Conservation (phyloP, 1,140 invertebrate species). For the Thalassaphorura encarpata region DNA sequence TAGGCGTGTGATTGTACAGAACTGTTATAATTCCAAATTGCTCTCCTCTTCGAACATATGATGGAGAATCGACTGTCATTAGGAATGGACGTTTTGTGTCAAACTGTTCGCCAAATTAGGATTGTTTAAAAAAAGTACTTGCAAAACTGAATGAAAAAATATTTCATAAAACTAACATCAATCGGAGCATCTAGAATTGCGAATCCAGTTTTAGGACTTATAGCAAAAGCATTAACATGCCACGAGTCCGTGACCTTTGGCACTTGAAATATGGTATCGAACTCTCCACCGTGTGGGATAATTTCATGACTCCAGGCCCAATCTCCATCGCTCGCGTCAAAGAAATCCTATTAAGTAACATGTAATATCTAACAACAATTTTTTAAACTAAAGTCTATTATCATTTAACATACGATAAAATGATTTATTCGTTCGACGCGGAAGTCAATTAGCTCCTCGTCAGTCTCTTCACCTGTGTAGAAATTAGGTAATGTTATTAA, state of each 20-base stretch:
- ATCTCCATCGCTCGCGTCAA: conserved; percentile 39
- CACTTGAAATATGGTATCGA: conserved; percentile 37
- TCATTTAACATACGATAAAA: conserved; percentile 19
- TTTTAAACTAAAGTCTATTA: not conserved
- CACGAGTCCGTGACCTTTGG: conserved; percentile 40
- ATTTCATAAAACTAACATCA: conserved; percentile 33
- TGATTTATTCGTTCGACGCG: conserved; percentile 26
- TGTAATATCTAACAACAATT: not conserved
- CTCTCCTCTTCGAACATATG: conserved; percentile 45
- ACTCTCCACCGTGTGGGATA: conserved; percentile 39
- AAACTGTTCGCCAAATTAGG: conserved; percentile 40
- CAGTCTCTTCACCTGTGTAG: conserved; percentile 22
- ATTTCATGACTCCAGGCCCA: conserved; percentile 43
- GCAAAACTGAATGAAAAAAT: not conserved
- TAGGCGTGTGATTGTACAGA: conserved; percentile 45
- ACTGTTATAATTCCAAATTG: conserved; percentile 46
- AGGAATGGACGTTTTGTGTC: conserved; percentile 46
- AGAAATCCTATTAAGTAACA: conserved; percentile 36
- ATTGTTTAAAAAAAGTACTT: not conserved
- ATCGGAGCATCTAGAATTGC: conserved; percentile 36
- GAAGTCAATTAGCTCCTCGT: conserved; percentile 30
- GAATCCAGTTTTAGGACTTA: conserved; percentile 41
- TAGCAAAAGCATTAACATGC: conserved; percentile 41
- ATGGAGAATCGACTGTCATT: conserved; percentile 46
- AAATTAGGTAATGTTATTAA: not conserved